Evolutionary conservation across 2,888 invertebrate species (phyloP), one percentile per base, ranked within the genome.

Genomic region (Tuta absoluta): DNA sequence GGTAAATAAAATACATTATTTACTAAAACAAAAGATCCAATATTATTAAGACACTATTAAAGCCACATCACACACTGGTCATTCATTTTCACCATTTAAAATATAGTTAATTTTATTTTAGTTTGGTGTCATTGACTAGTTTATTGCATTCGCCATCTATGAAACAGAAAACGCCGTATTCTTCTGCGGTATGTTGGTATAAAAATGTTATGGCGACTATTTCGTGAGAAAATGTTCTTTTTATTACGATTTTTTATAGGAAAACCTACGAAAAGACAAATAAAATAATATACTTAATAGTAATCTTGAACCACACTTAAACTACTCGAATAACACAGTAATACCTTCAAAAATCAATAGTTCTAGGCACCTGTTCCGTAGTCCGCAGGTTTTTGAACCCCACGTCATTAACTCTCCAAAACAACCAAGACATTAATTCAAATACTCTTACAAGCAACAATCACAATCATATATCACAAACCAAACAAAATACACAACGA

Each of bases 1-100:
- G n/a, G n/a, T n/a, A n/a, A n/a, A n/a, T n/a, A n/a, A n/a, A n/a
- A n/a, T 5, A 2, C 2, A 28, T 28, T 28, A 28, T 28, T 28
- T 5, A 4, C 5, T 8, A 11, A 38, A 11, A 14, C 14, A 41
- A 14, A 14, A 41, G 14, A n/a, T 14, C 41, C 41, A 41, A 14
- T 14, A 14, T 49, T 21, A 21, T 21, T 33, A 33, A 10, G 33
- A 49, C 19, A 49, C 49, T 8, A 11, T 14, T 14, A 7, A 1
- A 14, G 11, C 12, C 2, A 8, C 12, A 14, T 45, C 3, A 4
- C 45, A 17, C 7, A 51, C 23, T 17, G 17, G 33, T 56, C 28
- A 56, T 33, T 33, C 33, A 56, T 56, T 21, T 56, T 56, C 33
- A 56, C 33, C 56, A 33, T 24, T 56, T 56, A 33, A 56, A 56